phyloP scores from a whole-genome alignment of 1,140 invertebrate species.

The Magallana angulata region DNA sequence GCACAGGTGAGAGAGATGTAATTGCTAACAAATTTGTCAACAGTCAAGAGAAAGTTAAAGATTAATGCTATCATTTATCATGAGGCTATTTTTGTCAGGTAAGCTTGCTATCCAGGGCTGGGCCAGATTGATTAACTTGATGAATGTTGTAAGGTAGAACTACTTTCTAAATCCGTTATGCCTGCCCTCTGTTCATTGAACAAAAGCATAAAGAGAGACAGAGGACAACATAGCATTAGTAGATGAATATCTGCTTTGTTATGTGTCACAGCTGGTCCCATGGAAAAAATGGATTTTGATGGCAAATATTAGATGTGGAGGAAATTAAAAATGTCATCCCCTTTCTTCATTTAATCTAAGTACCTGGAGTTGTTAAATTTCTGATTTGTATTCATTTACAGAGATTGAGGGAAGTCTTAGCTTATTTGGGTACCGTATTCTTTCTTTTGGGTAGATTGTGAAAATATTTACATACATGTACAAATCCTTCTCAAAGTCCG shows the following conservation, averaged over 20 bases:
- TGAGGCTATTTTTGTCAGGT: background rate
- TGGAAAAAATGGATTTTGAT: background rate
- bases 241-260: background rate
- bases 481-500: no score
- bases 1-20: no score
- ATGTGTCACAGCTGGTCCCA: background rate
- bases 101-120: background rate
- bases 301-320: no score
- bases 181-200: background rate
- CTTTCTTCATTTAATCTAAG: no score
- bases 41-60: background rate
- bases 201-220: background rate
- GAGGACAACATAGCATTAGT: background rate
- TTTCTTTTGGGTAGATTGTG: no score
- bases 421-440: no score
- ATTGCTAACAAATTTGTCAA: no score
- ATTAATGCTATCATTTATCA: background rate
- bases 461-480: no score
- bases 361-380: no score
- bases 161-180: background rate
- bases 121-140: constrained; percentile 26
- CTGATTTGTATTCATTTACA: no score
- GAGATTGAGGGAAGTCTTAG: no score
- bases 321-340: no score
- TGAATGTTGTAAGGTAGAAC: background rate